These are phyloP conservation scores for Drosophila ananassae DNA, from an alignment of 1,140 invertebrate species.

Conservation along the genomic window DNA sequence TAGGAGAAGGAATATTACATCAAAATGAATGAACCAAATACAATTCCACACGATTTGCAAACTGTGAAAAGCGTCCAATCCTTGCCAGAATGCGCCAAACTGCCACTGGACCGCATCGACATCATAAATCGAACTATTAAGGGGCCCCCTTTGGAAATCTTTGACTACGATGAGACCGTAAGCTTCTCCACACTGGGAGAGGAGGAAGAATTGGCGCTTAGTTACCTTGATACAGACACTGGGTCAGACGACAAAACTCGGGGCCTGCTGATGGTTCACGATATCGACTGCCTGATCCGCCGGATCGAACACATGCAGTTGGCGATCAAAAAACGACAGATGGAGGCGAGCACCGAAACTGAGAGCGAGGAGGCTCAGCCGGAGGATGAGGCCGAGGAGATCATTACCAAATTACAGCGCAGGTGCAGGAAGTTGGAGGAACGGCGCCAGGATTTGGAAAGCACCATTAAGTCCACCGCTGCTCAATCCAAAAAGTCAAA, in stretches of 20 bases:
- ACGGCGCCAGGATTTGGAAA: background rate
- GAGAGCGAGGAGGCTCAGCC: background rate
- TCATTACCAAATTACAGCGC: background rate
- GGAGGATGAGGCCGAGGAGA: background rate
- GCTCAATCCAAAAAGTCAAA: background rate
- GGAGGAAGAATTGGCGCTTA: conserved; percentile 27
- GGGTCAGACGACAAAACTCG: conserved; percentile 41
- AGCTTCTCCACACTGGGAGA: conserved; percentile 36
- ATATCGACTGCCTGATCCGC: conserved; percentile 50
- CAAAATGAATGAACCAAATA: background rate
- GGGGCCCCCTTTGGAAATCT: conserved; percentile 49
- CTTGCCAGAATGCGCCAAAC: conserved; percentile 31
- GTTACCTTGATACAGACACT: background rate
- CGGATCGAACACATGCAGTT: conserved; percentile 56
- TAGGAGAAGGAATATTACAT: background rate
- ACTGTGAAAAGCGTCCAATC: background rate
- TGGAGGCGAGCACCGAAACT: too few relatives aligned
- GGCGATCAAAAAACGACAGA: conserved; percentile 20
- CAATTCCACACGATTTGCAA: background rate
- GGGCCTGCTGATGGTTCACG: background rate
- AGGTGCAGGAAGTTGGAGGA: background rate
- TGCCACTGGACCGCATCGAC: conserved; percentile 47
- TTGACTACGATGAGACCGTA: conserved; percentile 48
- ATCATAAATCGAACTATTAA: conserved; percentile 28
- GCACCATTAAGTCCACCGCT: background rate